phyloP scores from a whole-genome alignment of 1,140 invertebrate species.

The Temnothorax longispinosus region DNA sequence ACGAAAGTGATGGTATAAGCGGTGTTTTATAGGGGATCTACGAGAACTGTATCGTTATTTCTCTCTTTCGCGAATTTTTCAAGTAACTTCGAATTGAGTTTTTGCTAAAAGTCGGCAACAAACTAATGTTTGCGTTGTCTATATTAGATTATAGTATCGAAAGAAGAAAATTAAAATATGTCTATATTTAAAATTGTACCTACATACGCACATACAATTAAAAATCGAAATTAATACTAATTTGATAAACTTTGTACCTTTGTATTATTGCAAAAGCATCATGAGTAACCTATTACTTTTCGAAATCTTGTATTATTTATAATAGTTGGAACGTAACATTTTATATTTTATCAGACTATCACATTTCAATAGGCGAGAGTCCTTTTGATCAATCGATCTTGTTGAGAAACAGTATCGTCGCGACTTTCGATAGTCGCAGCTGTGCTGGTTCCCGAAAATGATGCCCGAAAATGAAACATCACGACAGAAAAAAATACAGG shows the following conservation, averaged over 20 bases:
- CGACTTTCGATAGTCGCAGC: conserved; percentile 39
- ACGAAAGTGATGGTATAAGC: conserved; percentile 26
- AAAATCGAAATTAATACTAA: neutral
- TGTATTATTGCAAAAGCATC: neutral
- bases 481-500: conserved; percentile 34
- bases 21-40: neutral
- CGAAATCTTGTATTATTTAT: neutral
- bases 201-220: neutral
- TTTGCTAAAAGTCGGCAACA: neutral
- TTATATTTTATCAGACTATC: neutral
- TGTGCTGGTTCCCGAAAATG: conserved; percentile 25
- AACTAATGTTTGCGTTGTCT: neutral
- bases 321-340: neutral
- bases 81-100: neutral
- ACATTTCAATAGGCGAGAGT: neutral
- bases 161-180: neutral
- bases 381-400: conserved; percentile 21
- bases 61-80: neutral
- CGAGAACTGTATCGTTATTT: neutral
- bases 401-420: conserved; percentile 24
- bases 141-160: neutral
- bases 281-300: neutral
- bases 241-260: neutral
- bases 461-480: conserved; percentile 56
- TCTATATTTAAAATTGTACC: neutral